phyloP scores from a whole-genome alignment of 2,797 vertebrate species.

The Cottoperca gobio region DNA sequence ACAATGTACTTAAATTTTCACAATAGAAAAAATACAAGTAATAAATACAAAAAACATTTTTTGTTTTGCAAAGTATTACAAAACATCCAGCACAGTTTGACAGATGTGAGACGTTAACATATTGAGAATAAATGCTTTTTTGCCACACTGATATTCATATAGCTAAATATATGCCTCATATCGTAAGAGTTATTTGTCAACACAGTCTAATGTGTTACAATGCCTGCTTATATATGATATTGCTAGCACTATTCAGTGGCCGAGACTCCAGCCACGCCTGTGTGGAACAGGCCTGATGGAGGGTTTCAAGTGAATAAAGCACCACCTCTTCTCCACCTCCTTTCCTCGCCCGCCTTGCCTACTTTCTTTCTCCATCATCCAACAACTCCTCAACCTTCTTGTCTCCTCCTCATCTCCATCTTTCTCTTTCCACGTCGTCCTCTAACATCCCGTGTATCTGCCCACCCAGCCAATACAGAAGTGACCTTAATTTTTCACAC shows the following conservation, averaged over 20 bases:
- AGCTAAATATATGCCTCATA: constrained; percentile 81
- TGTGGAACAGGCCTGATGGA: constrained; percentile 49
- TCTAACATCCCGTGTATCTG: constrained; percentile 31
- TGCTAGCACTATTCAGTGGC: constrained; percentile 78
- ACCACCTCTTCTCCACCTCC: constrained; percentile 44
- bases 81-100: constrained; percentile 88
- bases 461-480: constrained; percentile 48
- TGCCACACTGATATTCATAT: constrained; percentile 81
- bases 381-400: constrained; percentile 22
- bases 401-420: constrained; percentile 40
- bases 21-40: constrained; percentile 91
- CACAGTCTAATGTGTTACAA: constrained; percentile 74
- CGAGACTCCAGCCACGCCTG: constrained; percentile 53
- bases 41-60: constrained; percentile 90
- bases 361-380: constrained; percentile 73
- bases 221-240: constrained; percentile 73
- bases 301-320: constrained; percentile 76
- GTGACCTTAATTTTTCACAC: constrained; percentile 67
- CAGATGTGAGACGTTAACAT: constrained; percentile 82
- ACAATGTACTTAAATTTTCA: constrained; percentile 89
- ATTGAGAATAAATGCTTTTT: constrained; percentile 83
- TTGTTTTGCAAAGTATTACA: constrained; percentile 85
- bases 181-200: constrained; percentile 74
- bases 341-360: constrained; percentile 24
- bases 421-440: constrained; percentile 15